Evolutionary conservation across 2,113 vertebrate genomes (phyloP).

Genomic region (Dasyurus viverrinus): DNA sequence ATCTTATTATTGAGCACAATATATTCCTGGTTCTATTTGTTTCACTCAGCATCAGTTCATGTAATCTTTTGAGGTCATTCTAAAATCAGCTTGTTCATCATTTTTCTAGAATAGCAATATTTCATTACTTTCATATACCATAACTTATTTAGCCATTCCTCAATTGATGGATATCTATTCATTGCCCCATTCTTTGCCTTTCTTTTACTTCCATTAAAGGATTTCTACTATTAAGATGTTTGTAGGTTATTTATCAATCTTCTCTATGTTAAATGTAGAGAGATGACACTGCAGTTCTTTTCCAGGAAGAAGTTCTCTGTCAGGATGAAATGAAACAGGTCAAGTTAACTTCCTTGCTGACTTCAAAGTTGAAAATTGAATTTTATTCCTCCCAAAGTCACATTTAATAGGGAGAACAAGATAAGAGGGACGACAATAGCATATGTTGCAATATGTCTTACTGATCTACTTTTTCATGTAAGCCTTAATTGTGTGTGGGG

Average conservation of each 20-base stretch:
- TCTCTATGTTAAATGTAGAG: neutral
- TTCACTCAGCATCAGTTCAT: too few species aligned
- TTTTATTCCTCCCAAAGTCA: neutral
- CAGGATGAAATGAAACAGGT: neutral
- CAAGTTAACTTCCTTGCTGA: neutral
- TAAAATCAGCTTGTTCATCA: too few species aligned
- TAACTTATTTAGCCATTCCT: too few species aligned
- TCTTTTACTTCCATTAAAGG: neutral
- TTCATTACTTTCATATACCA: too few species aligned
- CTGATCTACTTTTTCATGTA: neutral
- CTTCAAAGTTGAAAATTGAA: neutral
- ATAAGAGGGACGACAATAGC: neutral
- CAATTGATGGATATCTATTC: too few species aligned
- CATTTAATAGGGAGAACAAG: too few species aligned
- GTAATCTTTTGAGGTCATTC: too few species aligned
- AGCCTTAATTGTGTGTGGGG: neutral
- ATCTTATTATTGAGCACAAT: too few species aligned
- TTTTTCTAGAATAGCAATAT: too few species aligned
- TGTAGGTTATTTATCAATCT: neutral
- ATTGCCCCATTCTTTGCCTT: neutral
- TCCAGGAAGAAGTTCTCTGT: neutral
- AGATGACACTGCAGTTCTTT: neutral
- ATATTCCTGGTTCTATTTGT: too few species aligned
- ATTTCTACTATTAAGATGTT: neutral
- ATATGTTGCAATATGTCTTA: neutral